Percentiles rank a stretch among this genome's conserved stretches.
Evolutionary conservation across 2,797 vertebrate genomes (phyloP).

Genomic region (Eremophila alpestris): DNA sequence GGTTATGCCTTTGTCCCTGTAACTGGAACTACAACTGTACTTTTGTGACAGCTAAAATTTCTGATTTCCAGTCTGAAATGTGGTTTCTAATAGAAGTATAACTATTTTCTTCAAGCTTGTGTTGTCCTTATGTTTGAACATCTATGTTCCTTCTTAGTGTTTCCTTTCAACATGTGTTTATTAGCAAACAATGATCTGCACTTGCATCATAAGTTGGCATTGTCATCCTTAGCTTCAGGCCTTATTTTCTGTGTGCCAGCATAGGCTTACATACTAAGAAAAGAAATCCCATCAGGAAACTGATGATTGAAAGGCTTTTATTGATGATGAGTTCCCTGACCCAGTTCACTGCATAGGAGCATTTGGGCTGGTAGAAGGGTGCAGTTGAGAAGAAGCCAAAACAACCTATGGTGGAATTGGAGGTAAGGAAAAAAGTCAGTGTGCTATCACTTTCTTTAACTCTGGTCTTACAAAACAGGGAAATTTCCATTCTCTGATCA

Average conservation of each 20-base stretch:
- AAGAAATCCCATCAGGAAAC: background rate
- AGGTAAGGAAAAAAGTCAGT: background rate
- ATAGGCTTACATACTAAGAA: background rate
- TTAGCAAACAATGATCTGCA: background rate
- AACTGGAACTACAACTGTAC: background rate
- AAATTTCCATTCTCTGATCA: background rate
- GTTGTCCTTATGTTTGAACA: background rate
- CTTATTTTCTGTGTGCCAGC: background rate
- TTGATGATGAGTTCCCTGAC: background rate
- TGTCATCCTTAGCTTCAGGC: background rate
- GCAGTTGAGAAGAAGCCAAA: background rate
- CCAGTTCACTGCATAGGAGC: background rate
- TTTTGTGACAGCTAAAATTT: background rate
- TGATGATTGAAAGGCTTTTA: background rate
- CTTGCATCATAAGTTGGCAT: background rate
- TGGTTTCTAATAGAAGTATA: background rate
- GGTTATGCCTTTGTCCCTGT: background rate
- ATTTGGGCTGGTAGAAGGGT: background rate
- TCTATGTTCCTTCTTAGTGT: background rate
- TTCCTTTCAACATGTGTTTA: background rate
- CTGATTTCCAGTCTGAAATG: background rate
- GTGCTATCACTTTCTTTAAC: background rate
- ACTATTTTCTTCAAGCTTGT: background rate
- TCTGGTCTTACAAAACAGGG: background rate
- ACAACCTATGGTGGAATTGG: background rate